These are phyloP conservation scores for Lepus oiostolus DNA, from an alignment of 2,797 vertebrate genomes.

Conservation along the genomic window DNA sequence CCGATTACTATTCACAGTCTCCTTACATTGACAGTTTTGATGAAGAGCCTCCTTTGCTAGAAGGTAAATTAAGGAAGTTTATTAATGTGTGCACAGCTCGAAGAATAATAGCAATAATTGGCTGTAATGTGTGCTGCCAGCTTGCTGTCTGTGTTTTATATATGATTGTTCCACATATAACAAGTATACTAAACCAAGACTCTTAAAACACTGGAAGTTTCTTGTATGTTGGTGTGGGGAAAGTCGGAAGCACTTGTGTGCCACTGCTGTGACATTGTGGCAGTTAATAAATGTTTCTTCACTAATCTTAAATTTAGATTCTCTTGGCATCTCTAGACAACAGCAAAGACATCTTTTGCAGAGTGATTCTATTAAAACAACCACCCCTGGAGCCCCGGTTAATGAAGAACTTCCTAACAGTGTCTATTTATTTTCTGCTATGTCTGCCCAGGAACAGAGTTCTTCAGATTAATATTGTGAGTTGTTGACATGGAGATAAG, in stretches of 20 bases:
- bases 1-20: constrained; percentile 65
- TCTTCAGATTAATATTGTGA: background rate
- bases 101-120: constrained; percentile 34
- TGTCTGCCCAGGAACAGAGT: background rate
- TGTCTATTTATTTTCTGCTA: background rate
- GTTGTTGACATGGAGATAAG: background rate
- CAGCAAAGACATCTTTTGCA: background rate
- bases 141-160: background rate
- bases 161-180: background rate
- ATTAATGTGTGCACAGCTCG: constrained; percentile 16
- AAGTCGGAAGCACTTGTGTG: background rate
- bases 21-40: constrained; percentile 83
- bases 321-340: background rate
- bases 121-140: background rate
- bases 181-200: background rate
- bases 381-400: background rate
- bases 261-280: background rate
- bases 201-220: background rate
- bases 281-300: background rate
- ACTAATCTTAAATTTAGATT: background rate
- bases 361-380: background rate
- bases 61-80: constrained; percentile 87
- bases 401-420: background rate
- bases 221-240: background rate
- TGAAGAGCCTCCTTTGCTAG: constrained; percentile 90